Conservation (phyloP, 1,140 invertebrate species). For the Phortica variegata region DNA sequence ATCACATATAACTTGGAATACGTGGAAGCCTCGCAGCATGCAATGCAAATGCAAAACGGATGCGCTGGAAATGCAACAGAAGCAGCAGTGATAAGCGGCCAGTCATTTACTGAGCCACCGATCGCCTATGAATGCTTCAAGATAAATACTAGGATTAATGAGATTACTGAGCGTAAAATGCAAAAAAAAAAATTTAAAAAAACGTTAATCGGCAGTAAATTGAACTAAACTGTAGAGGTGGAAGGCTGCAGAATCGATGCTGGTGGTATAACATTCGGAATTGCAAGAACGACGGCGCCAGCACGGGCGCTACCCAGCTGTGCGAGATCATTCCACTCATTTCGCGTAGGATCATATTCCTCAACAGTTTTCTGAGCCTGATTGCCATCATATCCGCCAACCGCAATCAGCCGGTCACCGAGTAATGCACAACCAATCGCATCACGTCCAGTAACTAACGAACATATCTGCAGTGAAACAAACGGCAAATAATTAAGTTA, state of each 20-base stretch:
- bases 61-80: constrained; percentile 10
- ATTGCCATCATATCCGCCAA: constrained; percentile 95
- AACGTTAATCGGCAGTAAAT: constrained; percentile 1
- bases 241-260: constrained; percentile 36
- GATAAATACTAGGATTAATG: too few species aligned
- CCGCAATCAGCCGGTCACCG: constrained; percentile 84
- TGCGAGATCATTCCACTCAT: constrained; percentile 80
- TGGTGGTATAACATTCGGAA: constrained; percentile 58
- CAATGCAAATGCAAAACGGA: constrained; percentile 10
- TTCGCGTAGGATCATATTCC: constrained; percentile 86
- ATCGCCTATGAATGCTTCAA: too few species aligned
- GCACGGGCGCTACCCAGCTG: constrained; percentile 78
- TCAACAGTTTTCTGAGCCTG: constrained; percentile 88
- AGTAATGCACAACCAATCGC: constrained; percentile 88
- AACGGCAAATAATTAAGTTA: not conserved
- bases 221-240: constrained; percentile 56
- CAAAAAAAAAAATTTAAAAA: too few species aligned
- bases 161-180: too few species aligned
- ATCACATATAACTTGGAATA: constrained; percentile 13
- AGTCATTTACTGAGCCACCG: too few species aligned
- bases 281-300: constrained; percentile 81
- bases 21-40: constrained; percentile 33
- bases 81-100: constrained; percentile 10
- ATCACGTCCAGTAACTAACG: constrained; percentile 83
- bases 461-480: constrained; percentile 60